Base-by-base conservation (phyloP, 2,113 vertebrate species). In the Spea bombifrons region DNA sequence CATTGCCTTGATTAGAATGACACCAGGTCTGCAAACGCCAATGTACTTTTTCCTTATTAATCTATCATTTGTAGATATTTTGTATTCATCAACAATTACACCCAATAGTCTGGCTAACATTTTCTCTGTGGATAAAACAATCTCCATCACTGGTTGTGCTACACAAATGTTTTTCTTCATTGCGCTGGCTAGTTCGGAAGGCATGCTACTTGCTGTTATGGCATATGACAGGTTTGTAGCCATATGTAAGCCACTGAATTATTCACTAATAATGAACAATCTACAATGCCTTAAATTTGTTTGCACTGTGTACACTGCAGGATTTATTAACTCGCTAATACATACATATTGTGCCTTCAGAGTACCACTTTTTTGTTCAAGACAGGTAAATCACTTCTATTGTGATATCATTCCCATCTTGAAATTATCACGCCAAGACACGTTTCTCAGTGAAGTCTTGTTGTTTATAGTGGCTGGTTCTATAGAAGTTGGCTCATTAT, bases 31-130 rank as follows among this genome's bases (percentile, higher is more conserved):
- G 6, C 82, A 81, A 5, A 71, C 52, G 43, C 61, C 82, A 46
- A 78, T 79, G 77, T 79, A 79, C 49, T 66, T 73, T 47, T 73
- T 79, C 50, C 69, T 79, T 3, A 72, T 71, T 30, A 78, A 78
- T 50, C 16, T 81, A 30, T 81, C 75, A 13, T 3, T 78, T 16
- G 4, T 74, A 53, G 80, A 84, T 15, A 47, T 80, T n/a, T 15
- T 66, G 3, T 82, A 82, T 48, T 73, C 70, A 8, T 76, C 77
- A 4, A 4, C 64, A 13, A 68, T 66, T 7, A 71, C 81, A 50
- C 80, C 81, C 15, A 84, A 80, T 52, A 17, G 44, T 3, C 1
- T 82, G 45, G 15, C 15, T 13, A 69, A 74, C 3, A 12, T 76
- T 4, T 0, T 63, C 46, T 69, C 57, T 43, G 17, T 17, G 2